Base-by-base conservation (phyloP, 1,140 invertebrate genomes). In the Musca vetustissima region DNA sequence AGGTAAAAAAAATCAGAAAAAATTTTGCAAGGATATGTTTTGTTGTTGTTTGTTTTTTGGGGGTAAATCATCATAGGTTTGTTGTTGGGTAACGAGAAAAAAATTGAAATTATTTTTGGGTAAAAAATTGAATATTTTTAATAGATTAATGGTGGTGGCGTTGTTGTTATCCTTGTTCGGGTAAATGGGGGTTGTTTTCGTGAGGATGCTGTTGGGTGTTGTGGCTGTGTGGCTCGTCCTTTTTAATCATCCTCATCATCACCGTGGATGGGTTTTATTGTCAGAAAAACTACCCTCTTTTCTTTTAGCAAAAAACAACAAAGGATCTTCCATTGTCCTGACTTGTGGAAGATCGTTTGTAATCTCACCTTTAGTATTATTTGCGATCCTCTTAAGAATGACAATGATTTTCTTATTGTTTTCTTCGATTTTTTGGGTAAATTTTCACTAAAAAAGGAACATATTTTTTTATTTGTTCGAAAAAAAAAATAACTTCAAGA, bases 281-380 rank as follows among this genome's bases (percentile, higher is more conserved):
- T 52, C 2, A 28, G 9, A 32, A 36, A 15, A 36, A 36, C 57
- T 36, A 61, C 57, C 57, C 57, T 59, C 28, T 8, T 59, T 59
- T 32, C 13, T 17, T n/a, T n/a, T n/a, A n/a, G n/a, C n/a, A n/a
- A n/a, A n/a, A n/a, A n/a, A n/a, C n/a, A n/a, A n/a, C n/a, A n/a
- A 14, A 17, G n/a, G 9, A 43, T 21, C 11, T 36, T 61, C 36
- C 11, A 43, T 43, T 43, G 32, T 61, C 28, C 57, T 61, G 36
- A 61, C 28, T 32, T 61, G 57, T 61, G n/a, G 57, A 61, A 61
- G 57, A 61, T 61, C 57, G 57, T 61, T 61, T 17, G 25, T 61
- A 61, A 61, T 61, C 28, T 61, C 36, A 43, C 17, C 32, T 32
- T 55, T 6, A n/a, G 14, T 9, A 3, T n/a, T n/a, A n/a, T 21